Evolutionary conservation across 2,113 vertebrate genomes (phyloP), one percentile per base, ranked within the genome.

Genomic region (Dasyprocta punctata): DNA sequence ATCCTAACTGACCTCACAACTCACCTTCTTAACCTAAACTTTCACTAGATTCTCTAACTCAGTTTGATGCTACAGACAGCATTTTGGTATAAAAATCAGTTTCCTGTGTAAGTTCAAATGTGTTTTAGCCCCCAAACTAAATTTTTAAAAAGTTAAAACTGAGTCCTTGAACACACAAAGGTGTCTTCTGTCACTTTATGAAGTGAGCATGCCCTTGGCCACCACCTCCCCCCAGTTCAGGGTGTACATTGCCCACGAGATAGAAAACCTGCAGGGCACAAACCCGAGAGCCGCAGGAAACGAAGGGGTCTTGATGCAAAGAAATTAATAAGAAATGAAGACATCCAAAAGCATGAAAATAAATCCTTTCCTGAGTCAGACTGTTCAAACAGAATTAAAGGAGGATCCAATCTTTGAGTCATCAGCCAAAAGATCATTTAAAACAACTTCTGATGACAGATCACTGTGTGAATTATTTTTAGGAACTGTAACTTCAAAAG

Each of bases 271-370:
- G 30, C 11, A 58, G 24, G 12, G 1, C 17, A 85, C 49, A 54
- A n/a, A 36, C 5, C 78, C 33, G 9, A 86, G n/a, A 82, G 69
- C 14, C n/a, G 61, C 52, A 24, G 7, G 36, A 60, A 89, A 82
- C 7, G 83, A 89, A 61, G 9, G 33, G 10, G 30, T 83, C 17
- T 8, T 28, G 47, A 30, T 47, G 1, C 14, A n/a, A 96, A 92
- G n/a, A 94, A 84, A 63, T 33, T 22, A 47, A 8, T 52, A 93
- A 97, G 49, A 96, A 91, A 80, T 22, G 44, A 84, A 90, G 44
- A 60, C 22, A 12, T 52, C 73, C 71, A 81, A 54, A 93, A 33
- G 9, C 44, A 90, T 11, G 24, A 16, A 92, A 78, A 52, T 12
- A 87, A 84, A 58, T 14, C 89, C 12, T 90, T 89, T 44, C 56